Base-by-base conservation (phyloP, 2,888 invertebrate species). In the Synergus japonicus region DNA sequence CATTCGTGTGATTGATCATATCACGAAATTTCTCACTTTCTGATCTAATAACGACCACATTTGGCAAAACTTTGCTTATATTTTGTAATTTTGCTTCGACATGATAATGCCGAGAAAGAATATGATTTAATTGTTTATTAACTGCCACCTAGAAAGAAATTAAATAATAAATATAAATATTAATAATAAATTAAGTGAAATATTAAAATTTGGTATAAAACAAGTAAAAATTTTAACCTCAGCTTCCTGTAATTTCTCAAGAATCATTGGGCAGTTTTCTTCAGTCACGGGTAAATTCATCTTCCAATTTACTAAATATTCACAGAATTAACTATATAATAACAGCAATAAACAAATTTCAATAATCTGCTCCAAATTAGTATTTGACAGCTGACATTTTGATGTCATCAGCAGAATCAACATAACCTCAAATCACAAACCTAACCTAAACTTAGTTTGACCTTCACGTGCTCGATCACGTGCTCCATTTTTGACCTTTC, bases 1-100 rank as follows among this genome's bases (percentile, higher is more conserved):
- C 94, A 8, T 98, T 97, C 0, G 99, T 98, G 89, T 96, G 95
- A 49, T 95, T 94, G 49, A 99, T 97, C 94, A 98, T 98, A 80
- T 95, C 94, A 4, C 96, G 95, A 46, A 99, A 94, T 85, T 96
- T 95, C 84, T 96, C 95, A 2, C 98, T 95, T 91, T 98, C 97
- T 0, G 93, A 93, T 89, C 96, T 95, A 15, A 98, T 95, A 37
- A 96, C 93, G 85, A 95, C 95, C n/a, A 98, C 93, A 88, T 96
- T 96, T 1, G 96, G 95, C 91, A 98, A 93, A 15, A 97, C 95
- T 91, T 96, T 96, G 78, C 96, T 95, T n/a, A 98, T 94, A 1
- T 95, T 94, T 81, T 95, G 95, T 86, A 98, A 94, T 90, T 97
- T 97, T 15, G 96, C 95, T 90, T 98, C 97, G 44, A 98, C 93